phyloP scores from a whole-genome alignment of 2,797 vertebrate genomes.

The Mormyrus hasselquistii region DNA sequence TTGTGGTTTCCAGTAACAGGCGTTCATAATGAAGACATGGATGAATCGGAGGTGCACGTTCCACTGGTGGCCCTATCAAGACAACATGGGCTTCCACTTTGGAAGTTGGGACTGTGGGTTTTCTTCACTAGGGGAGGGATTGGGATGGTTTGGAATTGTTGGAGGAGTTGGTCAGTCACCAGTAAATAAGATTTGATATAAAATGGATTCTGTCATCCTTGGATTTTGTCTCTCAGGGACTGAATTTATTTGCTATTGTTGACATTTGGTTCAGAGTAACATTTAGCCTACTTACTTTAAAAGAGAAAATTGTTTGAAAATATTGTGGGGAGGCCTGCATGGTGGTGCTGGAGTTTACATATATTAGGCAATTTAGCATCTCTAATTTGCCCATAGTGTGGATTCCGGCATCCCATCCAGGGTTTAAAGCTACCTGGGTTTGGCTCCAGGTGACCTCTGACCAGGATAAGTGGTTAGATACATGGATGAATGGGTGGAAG shows the following conservation, averaged over 20 bases:
- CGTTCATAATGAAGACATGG: not conserved
- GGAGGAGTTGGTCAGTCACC: not conserved
- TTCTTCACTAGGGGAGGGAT: not conserved
- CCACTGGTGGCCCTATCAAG: not conserved
- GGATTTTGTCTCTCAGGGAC: not conserved
- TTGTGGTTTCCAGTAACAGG: not conserved
- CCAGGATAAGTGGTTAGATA: not conserved
- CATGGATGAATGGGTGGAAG: not conserved
- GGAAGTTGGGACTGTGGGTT: not conserved
- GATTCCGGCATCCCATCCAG: not conserved
- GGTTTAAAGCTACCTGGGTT: not conserved
- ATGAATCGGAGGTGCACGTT: not conserved
- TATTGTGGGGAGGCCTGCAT: not conserved
- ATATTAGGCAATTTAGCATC: not conserved
- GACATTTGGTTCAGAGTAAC: not conserved
- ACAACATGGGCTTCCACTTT: not conserved
- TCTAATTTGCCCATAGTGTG: not conserved
- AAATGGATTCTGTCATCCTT: not conserved
- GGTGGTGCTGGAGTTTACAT: not conserved
- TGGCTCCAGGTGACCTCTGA: not conserved
- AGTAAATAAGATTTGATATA: slow-evolving; percentile 14
- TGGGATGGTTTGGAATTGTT: not conserved
- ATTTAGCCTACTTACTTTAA: not conserved
- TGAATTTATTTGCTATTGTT: not conserved
- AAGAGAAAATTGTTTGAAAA: not conserved